Evolutionary conservation across 2,797 vertebrate species (phyloP).

Genomic region (Phataginus tetradactyla): DNA sequence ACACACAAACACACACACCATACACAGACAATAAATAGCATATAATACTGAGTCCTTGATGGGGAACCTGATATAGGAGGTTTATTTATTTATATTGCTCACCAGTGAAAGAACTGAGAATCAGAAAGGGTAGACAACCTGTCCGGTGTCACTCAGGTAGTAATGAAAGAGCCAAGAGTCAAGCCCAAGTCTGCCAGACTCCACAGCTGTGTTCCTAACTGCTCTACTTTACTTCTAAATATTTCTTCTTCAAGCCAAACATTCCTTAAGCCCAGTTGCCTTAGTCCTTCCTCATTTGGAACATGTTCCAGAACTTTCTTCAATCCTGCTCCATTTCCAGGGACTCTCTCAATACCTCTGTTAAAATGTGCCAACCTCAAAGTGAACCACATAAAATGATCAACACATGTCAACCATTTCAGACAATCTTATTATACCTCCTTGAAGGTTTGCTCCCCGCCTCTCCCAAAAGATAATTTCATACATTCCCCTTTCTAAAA

Average conservation of each 20-base stretch:
- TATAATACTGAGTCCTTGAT: neutral
- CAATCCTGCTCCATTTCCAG: neutral
- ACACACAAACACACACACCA: neutral
- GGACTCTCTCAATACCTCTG: neutral
- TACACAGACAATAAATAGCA: neutral
- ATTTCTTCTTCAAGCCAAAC: constrained; percentile 15
- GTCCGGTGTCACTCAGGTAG: neutral
- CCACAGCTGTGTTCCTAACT: neutral
- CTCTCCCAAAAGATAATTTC: neutral
- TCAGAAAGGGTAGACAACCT: neutral
- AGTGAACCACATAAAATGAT: neutral
- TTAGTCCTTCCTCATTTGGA: neutral
- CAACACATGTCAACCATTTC: neutral
- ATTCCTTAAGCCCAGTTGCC: neutral
- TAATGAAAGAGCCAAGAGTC: neutral
- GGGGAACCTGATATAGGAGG: neutral
- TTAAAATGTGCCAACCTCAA: neutral
- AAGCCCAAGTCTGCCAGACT: neutral
- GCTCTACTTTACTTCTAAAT: neutral
- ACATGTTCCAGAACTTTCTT: neutral
- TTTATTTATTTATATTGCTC: neutral
- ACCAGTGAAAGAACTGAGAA: neutral
- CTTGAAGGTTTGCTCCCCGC: neutral
- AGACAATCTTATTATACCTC: neutral
- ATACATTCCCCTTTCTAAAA: neutral